Evolutionary conservation across 2,888 invertebrate genomes (phyloP).

Genomic region (Xanthorhoe designata): DNA sequence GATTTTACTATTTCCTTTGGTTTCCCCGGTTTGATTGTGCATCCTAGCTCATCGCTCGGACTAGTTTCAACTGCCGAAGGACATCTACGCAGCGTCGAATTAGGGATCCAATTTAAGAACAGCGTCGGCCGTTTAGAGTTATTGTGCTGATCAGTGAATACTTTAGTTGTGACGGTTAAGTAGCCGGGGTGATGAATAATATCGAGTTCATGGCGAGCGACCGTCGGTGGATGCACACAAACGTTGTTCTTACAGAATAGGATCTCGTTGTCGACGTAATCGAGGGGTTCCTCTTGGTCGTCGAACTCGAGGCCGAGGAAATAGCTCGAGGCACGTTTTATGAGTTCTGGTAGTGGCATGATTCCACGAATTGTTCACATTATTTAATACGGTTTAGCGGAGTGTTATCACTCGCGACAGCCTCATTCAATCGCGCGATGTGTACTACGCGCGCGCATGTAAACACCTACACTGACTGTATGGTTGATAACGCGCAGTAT

Average conservation of each 20-base stretch:
- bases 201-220: slow-evolving; percentile 92
- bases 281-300: slow-evolving; percentile 84
- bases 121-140: slow-evolving; percentile 92
- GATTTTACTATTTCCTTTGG: slow-evolving; percentile 61
- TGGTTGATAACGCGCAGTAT: slow-evolving; percentile 80
- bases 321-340: slow-evolving; percentile 92
- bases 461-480: slow-evolving; percentile 74
- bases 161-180: slow-evolving; percentile 93
- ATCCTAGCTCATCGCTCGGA: slow-evolving; percentile 74
- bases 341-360: slow-evolving; percentile 92
- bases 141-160: slow-evolving; percentile 91
- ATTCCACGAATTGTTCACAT: slow-evolving; percentile 65
- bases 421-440: slow-evolving; percentile 69
- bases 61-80: slow-evolving; percentile 90
- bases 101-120: slow-evolving; percentile 97
- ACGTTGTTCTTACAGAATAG: slow-evolving; percentile 98
- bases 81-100: slow-evolving; percentile 94
- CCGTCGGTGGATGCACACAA: slow-evolving; percentile 97
- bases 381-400: slow-evolving; percentile 45
- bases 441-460: slow-evolving; percentile 82
- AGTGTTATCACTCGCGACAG: slow-evolving; percentile 67
- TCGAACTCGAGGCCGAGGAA: slow-evolving; percentile 90
- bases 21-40: slow-evolving; percentile 62
- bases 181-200: slow-evolving; percentile 96
- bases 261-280: slow-evolving; percentile 93